Conservation (phyloP, 2,797 vertebrate genomes). For the Fistularia tabacaria region DNA sequence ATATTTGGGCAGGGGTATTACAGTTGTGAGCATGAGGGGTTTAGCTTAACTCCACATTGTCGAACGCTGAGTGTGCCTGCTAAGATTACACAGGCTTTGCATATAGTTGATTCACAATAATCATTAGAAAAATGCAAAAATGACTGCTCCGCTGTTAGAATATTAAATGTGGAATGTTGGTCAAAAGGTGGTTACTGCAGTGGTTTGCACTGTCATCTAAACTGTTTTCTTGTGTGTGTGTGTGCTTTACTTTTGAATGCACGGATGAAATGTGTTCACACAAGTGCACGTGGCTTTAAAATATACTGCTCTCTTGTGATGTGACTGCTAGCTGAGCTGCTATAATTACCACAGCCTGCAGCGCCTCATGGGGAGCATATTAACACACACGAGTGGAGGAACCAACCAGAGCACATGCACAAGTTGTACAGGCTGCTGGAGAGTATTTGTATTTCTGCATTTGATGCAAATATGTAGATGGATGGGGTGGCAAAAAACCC, state of each 20-base stretch:
- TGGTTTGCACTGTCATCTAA: neutral
- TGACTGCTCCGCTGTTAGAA: constrained; percentile 5
- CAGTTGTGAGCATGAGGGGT: constrained; percentile 26
- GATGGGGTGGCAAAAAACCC: too few species aligned
- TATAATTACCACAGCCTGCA: constrained; percentile 78
- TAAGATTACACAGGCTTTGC: constrained; percentile 13
- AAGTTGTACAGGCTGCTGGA: constrained; percentile 26
- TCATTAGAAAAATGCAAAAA: neutral
- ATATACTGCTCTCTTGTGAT: constrained; percentile 52
- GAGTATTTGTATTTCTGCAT: constrained; percentile 9
- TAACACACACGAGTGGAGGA: constrained; percentile 76
- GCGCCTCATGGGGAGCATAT: constrained; percentile 74
- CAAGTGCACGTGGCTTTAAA: constrained; percentile 41
- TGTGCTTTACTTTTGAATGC: constrained; percentile 1
- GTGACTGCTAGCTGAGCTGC: constrained; percentile 58
- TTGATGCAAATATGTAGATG: constrained; percentile 12
- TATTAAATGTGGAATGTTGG: neutral
- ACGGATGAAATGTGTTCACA: constrained; percentile 18
- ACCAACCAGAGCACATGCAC: constrained; percentile 42
- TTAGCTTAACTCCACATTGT: constrained; percentile 41
- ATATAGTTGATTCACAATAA: constrained; percentile 1
- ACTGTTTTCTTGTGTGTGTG: constrained; percentile 1
- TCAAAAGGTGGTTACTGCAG: neutral
- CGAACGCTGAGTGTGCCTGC: constrained; percentile 22
- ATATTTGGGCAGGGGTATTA: constrained; percentile 45